Conservation (phyloP, 2,888 invertebrate genomes). For the Tinea semifulvella region DNA sequence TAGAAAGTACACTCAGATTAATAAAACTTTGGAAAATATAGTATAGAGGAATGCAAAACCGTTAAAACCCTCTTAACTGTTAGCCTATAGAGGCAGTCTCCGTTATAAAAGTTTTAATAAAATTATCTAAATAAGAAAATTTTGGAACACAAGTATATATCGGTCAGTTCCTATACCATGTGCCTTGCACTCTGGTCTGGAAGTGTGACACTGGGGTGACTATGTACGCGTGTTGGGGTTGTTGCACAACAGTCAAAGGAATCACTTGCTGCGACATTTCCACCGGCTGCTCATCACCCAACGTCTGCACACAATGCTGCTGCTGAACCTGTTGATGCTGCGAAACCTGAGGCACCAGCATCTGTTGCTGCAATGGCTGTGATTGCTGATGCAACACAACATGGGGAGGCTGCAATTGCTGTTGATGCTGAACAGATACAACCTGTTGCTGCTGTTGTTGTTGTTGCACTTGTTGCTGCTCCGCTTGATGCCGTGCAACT, state of each 20-base stretch:
- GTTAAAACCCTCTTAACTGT: too few species aligned
- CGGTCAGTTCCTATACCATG: conserved; percentile 66
- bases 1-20: too few species aligned
- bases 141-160: too few species aligned
- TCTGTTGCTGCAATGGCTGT: conserved; percentile 55
- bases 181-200: conserved; percentile 69
- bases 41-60: too few species aligned
- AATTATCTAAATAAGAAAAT: conserved; percentile 30
- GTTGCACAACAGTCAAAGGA: conserved; percentile 69
- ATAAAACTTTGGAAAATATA: too few species aligned
- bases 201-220: conserved; percentile 73
- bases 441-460: conserved; percentile 44
- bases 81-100: too few species aligned
- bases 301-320: conserved; percentile 56
- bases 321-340: conserved; percentile 59
- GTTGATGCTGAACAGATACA: conserved; percentile 46
- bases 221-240: conserved; percentile 71
- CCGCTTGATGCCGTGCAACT: conserved; percentile 40
- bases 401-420: conserved; percentile 47
- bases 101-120: conserved; percentile 1
- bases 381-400: conserved; percentile 52
- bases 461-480: conserved; percentile 38
- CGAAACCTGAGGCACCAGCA: conserved; percentile 58
- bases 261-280: conserved; percentile 73
- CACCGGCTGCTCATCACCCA: conserved; percentile 61